Conservation (phyloP, 37 sponge, comb jelly and placozoan species). For the Beroe forskalii region DNA sequence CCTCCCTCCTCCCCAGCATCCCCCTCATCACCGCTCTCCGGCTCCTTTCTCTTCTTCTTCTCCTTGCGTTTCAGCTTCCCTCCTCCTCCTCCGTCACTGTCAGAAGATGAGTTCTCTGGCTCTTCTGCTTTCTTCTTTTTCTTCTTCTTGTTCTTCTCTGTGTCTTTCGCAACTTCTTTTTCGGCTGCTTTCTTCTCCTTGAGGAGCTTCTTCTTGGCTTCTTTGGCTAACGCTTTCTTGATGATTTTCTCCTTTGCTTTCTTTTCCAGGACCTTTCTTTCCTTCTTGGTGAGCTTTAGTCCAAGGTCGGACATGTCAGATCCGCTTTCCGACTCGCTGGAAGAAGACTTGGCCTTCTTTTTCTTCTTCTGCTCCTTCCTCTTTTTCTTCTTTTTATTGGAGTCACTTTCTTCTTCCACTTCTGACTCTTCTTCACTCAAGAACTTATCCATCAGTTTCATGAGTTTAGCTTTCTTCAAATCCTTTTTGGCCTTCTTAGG, state of each 20-base stretch:
- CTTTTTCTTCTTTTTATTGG: constrained; percentile 17
- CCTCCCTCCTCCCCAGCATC: not conserved
- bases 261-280: constrained; percentile 16
- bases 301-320: constrained; percentile 39
- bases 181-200: constrained; percentile 10
- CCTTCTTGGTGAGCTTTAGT: constrained; percentile 14
- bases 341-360: constrained; percentile 15
- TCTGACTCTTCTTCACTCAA: constrained; percentile 33
- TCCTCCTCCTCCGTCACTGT: constrained; percentile 1
- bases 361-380: constrained; percentile 4
- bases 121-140: constrained; percentile 29
- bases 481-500: constrained; percentile 6
- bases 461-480: constrained; percentile 20
- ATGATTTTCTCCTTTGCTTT: constrained; percentile 48
- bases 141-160: not conserved
- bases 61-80: constrained; percentile 11
- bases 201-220: constrained; percentile 28
- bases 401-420: constrained; percentile 13
- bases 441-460: constrained; percentile 43
- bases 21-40: not conserved
- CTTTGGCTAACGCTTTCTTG: constrained; percentile 53
- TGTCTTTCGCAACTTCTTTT: not conserved
- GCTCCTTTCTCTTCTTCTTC: constrained; percentile 4
- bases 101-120: not conserved
- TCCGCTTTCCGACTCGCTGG: constrained; percentile 21